Evolutionary conservation across 2,797 vertebrate species (phyloP).

Genomic region (Coracias cyanogaster): DNA sequence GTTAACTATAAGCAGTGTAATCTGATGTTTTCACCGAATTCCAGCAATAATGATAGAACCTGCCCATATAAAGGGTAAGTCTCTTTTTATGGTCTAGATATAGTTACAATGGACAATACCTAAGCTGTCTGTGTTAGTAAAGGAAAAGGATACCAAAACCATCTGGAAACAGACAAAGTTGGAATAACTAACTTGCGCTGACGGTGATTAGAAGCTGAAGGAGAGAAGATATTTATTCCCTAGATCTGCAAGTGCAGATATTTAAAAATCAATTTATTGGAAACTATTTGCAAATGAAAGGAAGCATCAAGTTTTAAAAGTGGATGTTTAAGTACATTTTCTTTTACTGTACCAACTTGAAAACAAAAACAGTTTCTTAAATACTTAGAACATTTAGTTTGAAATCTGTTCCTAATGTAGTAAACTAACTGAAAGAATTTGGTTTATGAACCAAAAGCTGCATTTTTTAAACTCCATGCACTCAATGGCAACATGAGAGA

Average conservation of each 20-base stretch:
- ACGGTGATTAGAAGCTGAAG: not conserved
- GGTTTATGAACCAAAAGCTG: not conserved
- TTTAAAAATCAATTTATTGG: not conserved
- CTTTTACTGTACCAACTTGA: not conserved
- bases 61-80: not conserved
- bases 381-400: not conserved
- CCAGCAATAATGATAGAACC: not conserved
- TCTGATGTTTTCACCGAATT: not conserved
- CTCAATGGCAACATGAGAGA: not conserved
- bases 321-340: not conserved
- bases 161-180: not conserved
- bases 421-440: not conserved
- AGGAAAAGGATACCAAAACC: not conserved
- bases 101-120: not conserved
- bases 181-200: not conserved
- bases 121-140: not conserved
- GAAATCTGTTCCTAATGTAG: not conserved
- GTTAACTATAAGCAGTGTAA: not conserved
- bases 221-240: not conserved
- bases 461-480: not conserved
- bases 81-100: not conserved
- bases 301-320: not conserved
- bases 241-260: not conserved
- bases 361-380: not conserved
- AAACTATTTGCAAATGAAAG: not conserved